Conservation (phyloP, 2,888 invertebrate species). For the Stenodera caucasica region DNA sequence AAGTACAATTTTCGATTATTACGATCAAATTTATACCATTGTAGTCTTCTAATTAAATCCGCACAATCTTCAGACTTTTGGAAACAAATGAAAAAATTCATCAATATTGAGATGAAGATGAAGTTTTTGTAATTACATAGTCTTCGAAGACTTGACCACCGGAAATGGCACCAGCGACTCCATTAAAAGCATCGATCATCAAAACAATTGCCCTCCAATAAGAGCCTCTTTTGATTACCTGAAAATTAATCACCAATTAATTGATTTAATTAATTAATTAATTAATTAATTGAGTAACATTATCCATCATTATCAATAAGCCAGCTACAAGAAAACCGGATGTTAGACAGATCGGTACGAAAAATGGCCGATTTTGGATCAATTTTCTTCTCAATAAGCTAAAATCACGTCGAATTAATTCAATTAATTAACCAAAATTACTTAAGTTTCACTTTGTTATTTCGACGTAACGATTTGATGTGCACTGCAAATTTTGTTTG, state of each 20-base stretch:
- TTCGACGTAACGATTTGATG: not conserved
- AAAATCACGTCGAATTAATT: too few relatives aligned
- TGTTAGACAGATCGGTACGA: not conserved
- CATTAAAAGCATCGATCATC: not conserved
- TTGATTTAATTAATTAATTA: too few relatives aligned
- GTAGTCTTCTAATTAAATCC: not conserved
- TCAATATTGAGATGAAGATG: too few relatives aligned
- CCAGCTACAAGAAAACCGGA: not conserved
- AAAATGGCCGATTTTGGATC: not conserved
- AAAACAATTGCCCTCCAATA: not conserved
- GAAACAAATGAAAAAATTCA: too few relatives aligned
- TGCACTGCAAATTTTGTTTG: not conserved
- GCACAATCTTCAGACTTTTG: too few relatives aligned
- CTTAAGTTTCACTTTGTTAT: too few relatives aligned
- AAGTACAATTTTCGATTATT: not conserved
- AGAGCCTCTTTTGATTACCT: not conserved
- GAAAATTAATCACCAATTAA: too few relatives aligned
- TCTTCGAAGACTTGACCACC: not conserved
- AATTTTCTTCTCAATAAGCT: not conserved
- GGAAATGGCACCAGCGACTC: not conserved
- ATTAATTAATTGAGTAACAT: not conserved
- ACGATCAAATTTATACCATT: not conserved
- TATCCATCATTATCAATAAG: not conserved
- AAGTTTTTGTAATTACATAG: not conserved
- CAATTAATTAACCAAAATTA: too few relatives aligned